A percentile compares a stretch with the other conserved stretches of the same genome.
These are phyloP conservation scores for Peromyscus nudipes DNA, from an alignment of 2,797 vertebrate species.

Conservation along the genomic window DNA sequence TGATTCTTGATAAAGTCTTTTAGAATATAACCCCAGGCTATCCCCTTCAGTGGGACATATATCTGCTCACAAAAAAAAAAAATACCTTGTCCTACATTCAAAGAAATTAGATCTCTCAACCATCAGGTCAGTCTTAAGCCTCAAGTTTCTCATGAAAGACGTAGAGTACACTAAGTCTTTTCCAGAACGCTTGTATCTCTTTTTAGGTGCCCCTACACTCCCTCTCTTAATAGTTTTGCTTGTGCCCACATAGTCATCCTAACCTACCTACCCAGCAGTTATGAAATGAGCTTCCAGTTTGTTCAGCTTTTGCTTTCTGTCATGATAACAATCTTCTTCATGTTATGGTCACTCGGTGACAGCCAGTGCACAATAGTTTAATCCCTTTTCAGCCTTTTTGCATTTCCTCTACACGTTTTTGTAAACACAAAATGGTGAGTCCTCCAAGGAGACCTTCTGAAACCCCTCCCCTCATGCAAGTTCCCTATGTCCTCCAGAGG, in stretches of 20 bases:
- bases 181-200: background rate
- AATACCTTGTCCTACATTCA: background rate
- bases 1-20: background rate
- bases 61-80: background rate
- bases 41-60: background rate
- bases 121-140: background rate
- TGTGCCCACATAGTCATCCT: background rate
- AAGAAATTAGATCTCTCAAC: background rate
- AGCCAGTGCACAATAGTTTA: background rate
- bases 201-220: background rate
- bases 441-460: background rate
- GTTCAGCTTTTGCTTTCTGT: slow-evolving; percentile 21
- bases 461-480: background rate
- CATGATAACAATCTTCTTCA: background rate
- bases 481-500: background rate
- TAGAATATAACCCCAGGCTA: background rate
- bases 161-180: background rate
- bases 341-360: background rate
- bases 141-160: slow-evolving; percentile 42
- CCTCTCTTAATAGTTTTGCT: background rate
- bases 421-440: slow-evolving; percentile 45
- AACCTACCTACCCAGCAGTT: background rate
- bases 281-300: background rate
- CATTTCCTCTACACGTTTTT: background rate
- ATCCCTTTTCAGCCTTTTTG: background rate